Evolutionary conservation across 2,113 vertebrate species (phyloP), one percentile per base, ranked within the genome.

Genomic region (Mirza zaza): DNA sequence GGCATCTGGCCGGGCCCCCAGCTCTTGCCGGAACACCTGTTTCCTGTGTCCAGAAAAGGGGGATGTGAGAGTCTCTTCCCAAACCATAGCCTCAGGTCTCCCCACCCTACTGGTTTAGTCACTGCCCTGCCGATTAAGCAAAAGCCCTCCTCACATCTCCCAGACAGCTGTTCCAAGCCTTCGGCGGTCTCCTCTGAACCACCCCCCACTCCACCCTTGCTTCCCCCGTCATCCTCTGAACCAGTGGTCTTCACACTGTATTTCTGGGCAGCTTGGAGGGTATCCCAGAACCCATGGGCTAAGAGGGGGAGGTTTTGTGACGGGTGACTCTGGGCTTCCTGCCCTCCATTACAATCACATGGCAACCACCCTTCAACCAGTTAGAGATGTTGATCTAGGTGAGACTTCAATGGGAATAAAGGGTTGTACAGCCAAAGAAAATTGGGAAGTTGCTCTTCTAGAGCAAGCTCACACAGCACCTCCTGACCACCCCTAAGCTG

Each of bases 1-100:
- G 50, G 99, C 98, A 57, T 98, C 98, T 79, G 92, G 83, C 29
- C 98, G 97, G 39, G 98, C 98, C 3, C 99, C 99, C 14, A 88
- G 88, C 0, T 12, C 0, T 50, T 39, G 2, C 32, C 80, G 97
- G 73, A 99, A 98, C 45, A 98, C 97, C 1, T 97, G 0, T 39
- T 0, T 61, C 81, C 91, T 97, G 55, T 96, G 81, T 99, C 95
- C 63, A 98, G n/a, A 0, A 86, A 93, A 93, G 10, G n/a, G 10
- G 20, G 18, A 42, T 21, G 27, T 96, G 42, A 94, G 68, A 73
- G 52, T 39, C 13, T 57, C 23, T 39, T n/a, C 39, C n/a, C 12
- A 48, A 23, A 52, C 42, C 52, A 42, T 34, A 55, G 13, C 20
- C 70, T 65, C 45, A 67, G n/a, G 50, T 36, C 59, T 73, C 57